These are phyloP conservation scores for Dioctria linearis DNA, from an alignment of 2,888 invertebrate genomes.

Conservation along the genomic window DNA sequence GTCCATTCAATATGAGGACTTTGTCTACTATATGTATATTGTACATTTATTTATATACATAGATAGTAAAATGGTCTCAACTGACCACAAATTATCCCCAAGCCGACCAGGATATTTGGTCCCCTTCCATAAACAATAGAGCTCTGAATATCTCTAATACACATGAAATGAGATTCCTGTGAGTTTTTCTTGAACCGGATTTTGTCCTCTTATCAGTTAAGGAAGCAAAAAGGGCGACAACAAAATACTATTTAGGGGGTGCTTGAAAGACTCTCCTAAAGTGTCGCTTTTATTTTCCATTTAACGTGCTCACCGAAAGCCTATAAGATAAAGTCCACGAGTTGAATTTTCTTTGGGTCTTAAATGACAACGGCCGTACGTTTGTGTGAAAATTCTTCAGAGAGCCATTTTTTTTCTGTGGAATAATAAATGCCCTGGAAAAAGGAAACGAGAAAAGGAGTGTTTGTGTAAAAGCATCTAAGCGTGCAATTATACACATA, in stretches of 20 bases:
- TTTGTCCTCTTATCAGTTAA: conserved; percentile 56
- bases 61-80: conserved; percentile 24
- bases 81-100: conserved; percentile 44
- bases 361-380: conserved; percentile 8
- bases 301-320: conserved; percentile 49
- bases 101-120: conserved; percentile 38
- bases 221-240: conserved; percentile 19
- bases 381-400: conserved; percentile 26
- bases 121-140: conserved; percentile 56
- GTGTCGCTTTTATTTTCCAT: conserved; percentile 50
- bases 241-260: conserved; percentile 44
- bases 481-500: conserved; percentile 30
- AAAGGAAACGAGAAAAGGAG: conserved; percentile 2
- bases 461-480: conserved; percentile 38
- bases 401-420: conserved; percentile 2
- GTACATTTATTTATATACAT: too few relatives aligned
- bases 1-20: conserved; percentile 53
- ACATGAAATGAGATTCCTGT: conserved; percentile 56
- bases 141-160: conserved; percentile 56
- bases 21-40: neutral
- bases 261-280: conserved; percentile 23
- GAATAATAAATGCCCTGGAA: conserved; percentile 19
- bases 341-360: conserved; percentile 6
- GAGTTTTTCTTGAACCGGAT: conserved; percentile 46
- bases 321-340: conserved; percentile 4